Percentiles rank a stretch among this genome's conserved stretches.
phyloP scores from a whole-genome alignment of 2,888 invertebrate genomes.

The Cyrtodaria siliqua region DNA sequence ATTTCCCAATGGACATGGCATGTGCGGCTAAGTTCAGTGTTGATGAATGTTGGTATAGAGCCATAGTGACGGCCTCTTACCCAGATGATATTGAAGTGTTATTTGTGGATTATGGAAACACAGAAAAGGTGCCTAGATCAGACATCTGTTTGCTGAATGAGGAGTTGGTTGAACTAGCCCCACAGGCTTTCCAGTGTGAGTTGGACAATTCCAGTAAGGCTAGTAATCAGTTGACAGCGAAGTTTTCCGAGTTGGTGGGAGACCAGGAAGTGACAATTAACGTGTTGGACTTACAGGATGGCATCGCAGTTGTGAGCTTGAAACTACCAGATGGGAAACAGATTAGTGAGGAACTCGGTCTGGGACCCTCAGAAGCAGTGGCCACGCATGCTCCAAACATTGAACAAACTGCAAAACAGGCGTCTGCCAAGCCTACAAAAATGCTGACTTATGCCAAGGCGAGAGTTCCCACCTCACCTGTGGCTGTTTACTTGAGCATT shows the following conservation, averaged over 20 bases:
- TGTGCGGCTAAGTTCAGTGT: conserved; percentile 78
- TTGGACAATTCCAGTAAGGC: conserved; percentile 49
- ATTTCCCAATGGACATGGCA: conserved; percentile 56
- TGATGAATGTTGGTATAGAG: conserved; percentile 82
- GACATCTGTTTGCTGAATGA: conserved; percentile 69
- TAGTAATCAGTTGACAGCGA: conserved; percentile 50
- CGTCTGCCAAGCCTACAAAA: not conserved
- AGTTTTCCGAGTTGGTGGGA: conserved; percentile 55
- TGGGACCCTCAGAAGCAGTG: conserved; percentile 21
- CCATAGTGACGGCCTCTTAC: conserved; percentile 62
- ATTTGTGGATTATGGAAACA: conserved; percentile 84
- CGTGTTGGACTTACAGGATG: conserved; percentile 37
- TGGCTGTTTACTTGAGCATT: conserved; percentile 68
- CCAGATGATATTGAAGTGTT: conserved; percentile 72
- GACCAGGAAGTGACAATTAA: conserved; percentile 52
- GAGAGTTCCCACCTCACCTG: conserved; percentile 18
- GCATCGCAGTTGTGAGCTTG: conserved; percentile 37
- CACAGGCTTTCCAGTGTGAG: conserved; percentile 77
- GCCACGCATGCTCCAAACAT: not conserved
- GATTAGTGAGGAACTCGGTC: conserved; percentile 48
- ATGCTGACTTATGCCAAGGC: conserved; percentile 6
- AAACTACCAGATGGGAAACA: conserved; percentile 30
- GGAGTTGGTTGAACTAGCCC: conserved; percentile 68
- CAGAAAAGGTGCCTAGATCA: conserved; percentile 63
- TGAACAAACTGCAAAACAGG: not conserved